Percentiles rank a stretch among this genome's conserved stretches.
These are phyloP conservation scores for Ptilonorhynchus violaceus DNA, from an alignment of 2,113 vertebrate genomes.

Conservation along the genomic window DNA sequence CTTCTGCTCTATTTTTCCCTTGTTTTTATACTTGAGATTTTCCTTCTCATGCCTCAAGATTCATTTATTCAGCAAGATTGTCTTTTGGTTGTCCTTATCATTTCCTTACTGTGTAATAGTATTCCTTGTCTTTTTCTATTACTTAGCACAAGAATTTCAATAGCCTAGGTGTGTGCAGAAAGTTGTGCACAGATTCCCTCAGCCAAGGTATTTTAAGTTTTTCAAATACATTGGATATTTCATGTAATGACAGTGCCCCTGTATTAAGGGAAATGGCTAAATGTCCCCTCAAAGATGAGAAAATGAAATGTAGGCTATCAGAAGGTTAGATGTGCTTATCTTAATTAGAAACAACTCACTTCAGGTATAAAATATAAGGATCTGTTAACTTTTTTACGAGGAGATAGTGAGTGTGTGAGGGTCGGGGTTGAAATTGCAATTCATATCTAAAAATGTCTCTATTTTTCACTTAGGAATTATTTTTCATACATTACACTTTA, in stretches of 20 bases:
- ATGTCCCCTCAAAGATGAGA: background rate
- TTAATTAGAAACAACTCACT: background rate
- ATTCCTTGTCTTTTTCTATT: background rate
- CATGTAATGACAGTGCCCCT: background rate
- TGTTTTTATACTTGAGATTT: background rate
- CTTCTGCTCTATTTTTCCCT: background rate
- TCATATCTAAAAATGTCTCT: background rate
- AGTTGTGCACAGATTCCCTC: background rate
- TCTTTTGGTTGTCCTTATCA: background rate
- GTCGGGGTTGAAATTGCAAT: background rate
- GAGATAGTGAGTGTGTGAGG: background rate
- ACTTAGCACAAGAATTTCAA: background rate
- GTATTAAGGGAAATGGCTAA: background rate
- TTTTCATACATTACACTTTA: background rate
- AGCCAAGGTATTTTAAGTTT: background rate
- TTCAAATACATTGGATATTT: background rate
- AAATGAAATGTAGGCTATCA: background rate
- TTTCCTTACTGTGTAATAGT: background rate
- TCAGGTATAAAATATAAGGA: background rate
- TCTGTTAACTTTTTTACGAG: background rate
- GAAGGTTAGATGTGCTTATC: background rate
- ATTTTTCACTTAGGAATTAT: background rate
- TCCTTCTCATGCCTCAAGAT: background rate
- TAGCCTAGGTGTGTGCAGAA: background rate
- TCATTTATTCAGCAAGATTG: background rate